These are phyloP conservation scores for Trachythela sp. DNA, from an alignment of 64 coral and sea anemone species.

Conservation along the genomic window DNA sequence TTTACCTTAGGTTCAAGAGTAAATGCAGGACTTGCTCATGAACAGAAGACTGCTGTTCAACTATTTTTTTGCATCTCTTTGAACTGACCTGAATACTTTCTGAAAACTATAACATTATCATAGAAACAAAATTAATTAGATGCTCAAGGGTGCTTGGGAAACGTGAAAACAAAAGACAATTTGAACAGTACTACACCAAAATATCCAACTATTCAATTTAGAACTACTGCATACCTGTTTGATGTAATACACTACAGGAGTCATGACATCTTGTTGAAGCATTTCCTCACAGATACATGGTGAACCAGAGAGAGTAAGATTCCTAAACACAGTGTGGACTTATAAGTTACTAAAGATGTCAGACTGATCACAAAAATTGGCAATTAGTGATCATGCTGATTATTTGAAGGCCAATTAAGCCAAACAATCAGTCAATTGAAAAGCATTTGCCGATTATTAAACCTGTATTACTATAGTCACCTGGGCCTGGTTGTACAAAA, in stretches of 20 bases:
- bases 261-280: conserved; percentile 95
- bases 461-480: no score
- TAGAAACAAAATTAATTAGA: not conserved
- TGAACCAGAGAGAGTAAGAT: conserved; percentile 76
- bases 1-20: not conserved
- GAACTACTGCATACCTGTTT: conserved; percentile 46
- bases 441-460: no score
- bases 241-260: conserved; percentile 68
- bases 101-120: conserved; percentile 9
- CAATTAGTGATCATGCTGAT: no score
- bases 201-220: not conserved
- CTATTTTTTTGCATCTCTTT: not conserved
- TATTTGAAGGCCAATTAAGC: no score
- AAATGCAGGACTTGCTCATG: conserved; percentile 8
- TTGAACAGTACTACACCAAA: not conserved
- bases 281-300: conserved; percentile 67
- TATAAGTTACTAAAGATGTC: not conserved
- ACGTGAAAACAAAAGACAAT: not conserved
- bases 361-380: no score
- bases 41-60: not conserved
- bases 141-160: not conserved
- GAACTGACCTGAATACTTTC: not conserved
- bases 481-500: no score
- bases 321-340: conserved; percentile 44
- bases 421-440: no score